Conservation (phyloP, 2,113 vertebrate genomes). For the Solenodon paradoxus region DNA sequence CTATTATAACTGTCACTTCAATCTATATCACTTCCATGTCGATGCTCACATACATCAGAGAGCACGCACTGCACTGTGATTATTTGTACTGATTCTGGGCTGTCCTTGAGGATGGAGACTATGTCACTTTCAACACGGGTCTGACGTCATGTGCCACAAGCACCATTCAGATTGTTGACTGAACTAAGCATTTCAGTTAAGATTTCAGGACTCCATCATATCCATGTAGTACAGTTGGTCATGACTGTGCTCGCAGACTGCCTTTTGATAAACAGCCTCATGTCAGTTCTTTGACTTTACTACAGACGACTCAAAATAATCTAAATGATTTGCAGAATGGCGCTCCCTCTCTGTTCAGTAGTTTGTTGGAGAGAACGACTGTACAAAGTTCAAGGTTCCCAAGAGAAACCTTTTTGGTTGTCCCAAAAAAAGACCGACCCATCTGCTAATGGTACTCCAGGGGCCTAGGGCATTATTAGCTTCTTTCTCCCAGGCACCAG, state of each 20-base stretch:
- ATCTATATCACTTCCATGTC: not conserved
- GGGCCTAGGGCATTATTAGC: not conserved
- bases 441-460: slow-evolving; percentile 48
- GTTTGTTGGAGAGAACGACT: not conserved
- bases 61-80: not conserved
- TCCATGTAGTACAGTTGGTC: not conserved
- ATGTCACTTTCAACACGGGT: not conserved
- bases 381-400: slow-evolving; percentile 55
- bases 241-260: not conserved
- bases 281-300: not conserved
- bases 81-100: not conserved
- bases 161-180: not conserved
- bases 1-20: not conserved
- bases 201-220: not conserved
- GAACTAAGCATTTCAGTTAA: not conserved
- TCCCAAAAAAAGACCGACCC: slow-evolving; percentile 32
- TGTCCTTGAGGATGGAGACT: not conserved
- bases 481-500: not conserved
- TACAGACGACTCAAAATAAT: not conserved
- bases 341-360: slow-evolving; percentile 29
- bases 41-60: not conserved
- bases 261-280: not conserved
- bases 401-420: not conserved
- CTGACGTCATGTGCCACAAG: not conserved
- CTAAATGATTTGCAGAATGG: not conserved